phyloP scores from a whole-genome alignment of 2,797 vertebrate genomes.

The Calcarius lapponicus region DNA sequence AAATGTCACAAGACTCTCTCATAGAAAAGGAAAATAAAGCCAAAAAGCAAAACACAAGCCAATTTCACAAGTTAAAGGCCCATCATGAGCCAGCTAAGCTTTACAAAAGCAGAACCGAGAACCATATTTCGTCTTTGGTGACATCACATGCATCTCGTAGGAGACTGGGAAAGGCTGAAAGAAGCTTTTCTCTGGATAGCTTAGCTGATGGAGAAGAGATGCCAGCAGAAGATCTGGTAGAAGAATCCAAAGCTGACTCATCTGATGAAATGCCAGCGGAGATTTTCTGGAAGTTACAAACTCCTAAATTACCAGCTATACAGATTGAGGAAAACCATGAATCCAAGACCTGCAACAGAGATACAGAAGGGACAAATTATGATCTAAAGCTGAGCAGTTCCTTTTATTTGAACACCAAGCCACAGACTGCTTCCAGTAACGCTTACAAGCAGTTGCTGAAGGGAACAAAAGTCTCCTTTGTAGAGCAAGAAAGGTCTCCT shows the following conservation, averaged over 20 bases:
- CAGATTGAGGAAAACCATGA: slow-evolving; percentile 11
- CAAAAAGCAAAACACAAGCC: slow-evolving; percentile 49
- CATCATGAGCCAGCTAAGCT: neutral
- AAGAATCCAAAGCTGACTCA: slow-evolving; percentile 61
- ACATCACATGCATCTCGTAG: slow-evolving; percentile 22
- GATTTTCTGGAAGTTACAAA: slow-evolving; percentile 78
- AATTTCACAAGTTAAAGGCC: slow-evolving; percentile 22
- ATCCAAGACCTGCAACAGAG: neutral
- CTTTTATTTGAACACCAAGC: slow-evolving; percentile 70
- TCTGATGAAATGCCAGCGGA: slow-evolving; percentile 82
- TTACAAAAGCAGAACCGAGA: slow-evolving; percentile 38
- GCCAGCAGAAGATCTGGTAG: slow-evolving; percentile 33
- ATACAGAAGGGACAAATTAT: neutral
- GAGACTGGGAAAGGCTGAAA: slow-evolving; percentile 34
- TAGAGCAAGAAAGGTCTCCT: slow-evolving; percentile 51
- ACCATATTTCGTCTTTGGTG: slow-evolving; percentile 20
- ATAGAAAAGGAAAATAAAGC: slow-evolving; percentile 64
- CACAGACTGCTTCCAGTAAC: neutral
- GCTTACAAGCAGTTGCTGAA: slow-evolving; percentile 20
- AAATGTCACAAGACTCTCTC: slow-evolving; percentile 93
- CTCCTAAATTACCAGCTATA: slow-evolving; percentile 21
- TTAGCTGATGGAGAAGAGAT: slow-evolving; percentile 70
- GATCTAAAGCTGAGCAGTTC: slow-evolving; percentile 47
- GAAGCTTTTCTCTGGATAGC: slow-evolving; percentile 74
- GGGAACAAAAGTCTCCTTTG: slow-evolving; percentile 38